Base-by-base conservation (phyloP, 2,797 vertebrate species). In the Helicolenus hilgendorfi region DNA sequence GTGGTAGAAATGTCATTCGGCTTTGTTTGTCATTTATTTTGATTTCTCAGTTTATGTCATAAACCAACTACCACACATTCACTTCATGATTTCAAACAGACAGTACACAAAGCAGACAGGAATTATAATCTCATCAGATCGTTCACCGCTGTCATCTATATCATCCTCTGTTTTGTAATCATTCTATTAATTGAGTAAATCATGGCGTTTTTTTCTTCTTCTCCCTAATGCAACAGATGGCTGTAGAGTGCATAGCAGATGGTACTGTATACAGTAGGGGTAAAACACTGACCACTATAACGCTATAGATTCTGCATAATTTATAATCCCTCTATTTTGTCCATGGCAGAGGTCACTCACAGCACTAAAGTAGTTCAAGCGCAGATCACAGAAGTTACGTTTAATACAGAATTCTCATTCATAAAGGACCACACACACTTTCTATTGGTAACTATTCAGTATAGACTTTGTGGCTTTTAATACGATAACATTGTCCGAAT, bases 181-280 rank as follows among this genome's bases (percentile, higher is more conserved):
- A 88, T 74, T 76, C 73, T 71, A 71, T 81, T 88, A 82, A 85
- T 87, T 85, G 90, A 97, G 33, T 86, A 60, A 83, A 81, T 82
- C 63, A 11, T 82, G 72, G 76, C 56, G 85, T 94, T 87, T n/a
- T 71, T 86, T 27, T 64, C 62, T 74, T 22, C 7, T 45, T 60
- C 36, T 63, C 8, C 45, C 4, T 7, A 73, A 85, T 63, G 67
- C 58, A 82, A 74, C 92, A 93, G 81, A 94, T 91, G 64, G 65
- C 71, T 81, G 15, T 63, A 10, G 76, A 83, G 77, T 76, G 77
- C 68, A 72, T 20, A 83, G 72, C 92, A 94, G 88, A 93, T 92
- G 83, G 77, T 65, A 20, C 22, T n/a, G 22, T 71, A 74, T 59
- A 63, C 35, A 72, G 60, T 60, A 41, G 59, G 45, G 22, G 56